Base-by-base conservation (phyloP, 2,797 vertebrate genomes). In the Lycodopsis pacificus region DNA sequence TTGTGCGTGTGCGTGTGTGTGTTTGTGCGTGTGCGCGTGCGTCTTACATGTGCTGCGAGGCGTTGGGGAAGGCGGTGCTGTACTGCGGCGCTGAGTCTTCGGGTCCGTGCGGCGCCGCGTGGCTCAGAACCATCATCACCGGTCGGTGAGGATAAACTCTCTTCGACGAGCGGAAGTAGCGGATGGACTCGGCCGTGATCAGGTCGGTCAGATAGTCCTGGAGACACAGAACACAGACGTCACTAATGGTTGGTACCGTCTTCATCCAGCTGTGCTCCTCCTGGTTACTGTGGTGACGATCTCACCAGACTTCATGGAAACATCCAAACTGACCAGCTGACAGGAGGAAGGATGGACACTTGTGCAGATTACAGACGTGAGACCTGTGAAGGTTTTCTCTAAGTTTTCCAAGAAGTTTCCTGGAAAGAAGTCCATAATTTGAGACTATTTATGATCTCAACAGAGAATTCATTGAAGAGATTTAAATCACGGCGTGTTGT, bases 181-280 rank as follows among this genome's bases (percentile, higher is more conserved):
- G 95, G 80, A 97, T 92, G 44, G 97, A 98, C 95, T 98, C 95
- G 0, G 96, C 97, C 57, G 98, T 99, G 91, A 99, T 98, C 88
- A 99, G 96, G 92, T 99, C 97, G 0, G 98, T 99, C 89, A 99
- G 93, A 92, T 99, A 99, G 92, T 99, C 98, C 98, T 99, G 94
- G 2, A 1, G 2, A 34, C 65, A 79, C 8, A 0, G 3, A 4
- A 42, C 58, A 77, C 1, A 69, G 15, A 32, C 30, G 30, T 32
- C 1, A 32, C 4, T 32, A 4, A 32, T 5, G 30, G 1, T 32
- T 1, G 30, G 30, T 32, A 5, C 4, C 1, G 30, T 32, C 30
- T 32, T 32, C 34, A 7, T 32, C 4, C 34, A 7, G 34, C 34
- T 36, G 8, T 9, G 8, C 17, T 19, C 15, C 15, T 19, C 46